These are phyloP conservation scores for Pseudoips prasinana DNA, from an alignment of 2,888 invertebrate species.

Conservation along the genomic window DNA sequence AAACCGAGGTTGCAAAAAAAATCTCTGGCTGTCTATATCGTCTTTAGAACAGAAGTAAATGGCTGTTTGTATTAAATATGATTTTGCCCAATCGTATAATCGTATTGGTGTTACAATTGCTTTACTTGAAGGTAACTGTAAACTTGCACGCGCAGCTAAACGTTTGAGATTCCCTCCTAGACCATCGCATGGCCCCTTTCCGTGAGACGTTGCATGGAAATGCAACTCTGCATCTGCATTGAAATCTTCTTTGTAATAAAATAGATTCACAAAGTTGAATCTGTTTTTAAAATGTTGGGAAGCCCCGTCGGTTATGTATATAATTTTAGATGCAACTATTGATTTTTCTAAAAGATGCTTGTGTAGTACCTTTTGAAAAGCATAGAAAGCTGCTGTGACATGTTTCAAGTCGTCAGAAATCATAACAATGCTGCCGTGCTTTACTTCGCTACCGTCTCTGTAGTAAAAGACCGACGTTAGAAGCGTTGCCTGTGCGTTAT, in stretches of 20 bases:
- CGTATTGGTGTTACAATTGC: slow-evolving; percentile 8
- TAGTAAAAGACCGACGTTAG: slow-evolving; percentile 17
- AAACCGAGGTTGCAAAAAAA: slow-evolving; percentile 13
- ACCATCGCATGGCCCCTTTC: slow-evolving; percentile 16
- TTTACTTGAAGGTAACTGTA: slow-evolving; percentile 12
- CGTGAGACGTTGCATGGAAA: slow-evolving; percentile 16
- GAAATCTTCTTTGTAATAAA: slow-evolving; percentile 13
- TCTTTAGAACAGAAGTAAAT: slow-evolving; percentile 14
- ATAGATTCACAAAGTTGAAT: slow-evolving; percentile 18
- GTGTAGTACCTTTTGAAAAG: slow-evolving; percentile 15
- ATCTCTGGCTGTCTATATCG: slow-evolving; percentile 8
- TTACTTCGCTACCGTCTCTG: slow-evolving; percentile 10
- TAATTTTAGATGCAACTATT: slow-evolving; percentile 8
- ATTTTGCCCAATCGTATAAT: slow-evolving; percentile 18
- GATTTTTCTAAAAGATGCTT: slow-evolving; percentile 4
- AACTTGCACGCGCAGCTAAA: slow-evolving; percentile 10
- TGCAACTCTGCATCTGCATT: slow-evolving; percentile 13
- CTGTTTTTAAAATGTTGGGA: slow-evolving; percentile 22
- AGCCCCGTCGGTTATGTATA: slow-evolving; percentile 18
- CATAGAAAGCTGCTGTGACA: slow-evolving; percentile 19
- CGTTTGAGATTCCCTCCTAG: slow-evolving; percentile 13
- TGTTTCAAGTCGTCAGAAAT: slow-evolving; percentile 24
- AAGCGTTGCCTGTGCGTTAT: slow-evolving; percentile 17
- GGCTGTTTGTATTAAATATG: slow-evolving; percentile 10
- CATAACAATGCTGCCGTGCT: slow-evolving; percentile 21